Base-by-base conservation (phyloP, 2,888 invertebrate species). In the Helleia helle region DNA sequence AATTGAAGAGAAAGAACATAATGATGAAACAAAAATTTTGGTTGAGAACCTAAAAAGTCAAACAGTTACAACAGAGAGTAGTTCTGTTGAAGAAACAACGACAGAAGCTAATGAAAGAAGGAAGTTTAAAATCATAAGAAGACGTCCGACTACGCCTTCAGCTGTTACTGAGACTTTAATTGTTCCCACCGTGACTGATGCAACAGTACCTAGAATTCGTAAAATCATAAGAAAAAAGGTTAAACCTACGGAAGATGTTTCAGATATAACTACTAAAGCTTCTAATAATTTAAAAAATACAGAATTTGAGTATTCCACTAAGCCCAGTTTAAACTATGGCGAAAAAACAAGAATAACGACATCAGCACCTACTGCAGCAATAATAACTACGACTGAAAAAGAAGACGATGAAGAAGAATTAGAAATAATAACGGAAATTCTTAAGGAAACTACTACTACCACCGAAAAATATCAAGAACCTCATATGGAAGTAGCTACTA, bases 1-100 rank as follows among this genome's bases (percentile, higher is more conserved):
- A n/a, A 76, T 83, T 44, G 80, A 68, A 56, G 83, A 81, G 49
- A 74, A 81, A 50, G 83, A 81, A 54, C 81, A 84, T n/a, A 60
- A 69, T 18, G 72, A 71, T 38, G 48, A 53, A 8, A 43, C 46
- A 18, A 62, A 50, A 41, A 44, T 51, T 27, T 25, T 25, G 9
- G 62, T 62, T 24, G 60, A 64, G 44, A 54, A 2, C 12, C 13
- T 73, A 14, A 44, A 73, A 30, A 59, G 71, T 3, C 72, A 74
- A 45, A 73, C 54, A 18, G 47, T 52, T 11, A 59, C 60, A 18
- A 55, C 55, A 37, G 61, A 64, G 45, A 55, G 48, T 13, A 50
- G 52, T 9, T 45, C 62, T 41, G 51, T 62, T 4, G 70, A 71
- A 34, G 74, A 76, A 57, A 34, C 49, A 11, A 36, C 64, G 1